A percentile compares a stretch with the other conserved stretches of the same genome.
phyloP scores from a whole-genome alignment of 2,888 invertebrate genomes.

The Andrena camellia region DNA sequence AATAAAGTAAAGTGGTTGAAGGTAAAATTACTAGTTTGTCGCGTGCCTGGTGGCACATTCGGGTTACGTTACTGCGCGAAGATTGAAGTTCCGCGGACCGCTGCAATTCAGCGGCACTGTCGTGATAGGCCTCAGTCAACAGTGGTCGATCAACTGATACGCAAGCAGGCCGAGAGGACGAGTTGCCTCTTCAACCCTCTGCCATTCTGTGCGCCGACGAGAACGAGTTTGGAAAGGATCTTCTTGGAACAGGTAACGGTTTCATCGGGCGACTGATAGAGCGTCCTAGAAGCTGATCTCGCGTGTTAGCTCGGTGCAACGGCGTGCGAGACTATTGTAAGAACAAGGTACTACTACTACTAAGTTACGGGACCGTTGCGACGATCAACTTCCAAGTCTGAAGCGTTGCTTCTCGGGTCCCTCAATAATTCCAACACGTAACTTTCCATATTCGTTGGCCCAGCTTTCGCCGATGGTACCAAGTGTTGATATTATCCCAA shows the following conservation, averaged over 20 bases:
- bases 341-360: too few relatives aligned
- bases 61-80: constrained; percentile 17
- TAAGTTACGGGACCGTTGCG: too few relatives aligned
- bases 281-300: neutral
- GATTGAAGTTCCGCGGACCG: constrained; percentile 22
- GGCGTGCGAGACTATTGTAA: neutral
- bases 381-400: too few relatives aligned
- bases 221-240: neutral
- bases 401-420: neutral
- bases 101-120: constrained; percentile 30
- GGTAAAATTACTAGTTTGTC: neutral
- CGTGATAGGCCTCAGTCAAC: constrained; percentile 20
- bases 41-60: neutral
- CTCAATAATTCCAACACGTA: neutral
- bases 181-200: neutral
- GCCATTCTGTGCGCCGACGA: neutral
- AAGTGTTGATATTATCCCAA: neutral
- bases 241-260: constrained; percentile 3
- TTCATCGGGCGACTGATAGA: too few relatives aligned
- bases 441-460: constrained; percentile 9
- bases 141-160: constrained; percentile 33
- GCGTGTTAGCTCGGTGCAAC: neutral
- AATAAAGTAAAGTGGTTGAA: neutral
- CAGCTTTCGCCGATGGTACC: constrained; percentile 14
- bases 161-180: neutral